phyloP scores from a whole-genome alignment of 1,140 invertebrate genomes.

The Drosophila yakuba region DNA sequence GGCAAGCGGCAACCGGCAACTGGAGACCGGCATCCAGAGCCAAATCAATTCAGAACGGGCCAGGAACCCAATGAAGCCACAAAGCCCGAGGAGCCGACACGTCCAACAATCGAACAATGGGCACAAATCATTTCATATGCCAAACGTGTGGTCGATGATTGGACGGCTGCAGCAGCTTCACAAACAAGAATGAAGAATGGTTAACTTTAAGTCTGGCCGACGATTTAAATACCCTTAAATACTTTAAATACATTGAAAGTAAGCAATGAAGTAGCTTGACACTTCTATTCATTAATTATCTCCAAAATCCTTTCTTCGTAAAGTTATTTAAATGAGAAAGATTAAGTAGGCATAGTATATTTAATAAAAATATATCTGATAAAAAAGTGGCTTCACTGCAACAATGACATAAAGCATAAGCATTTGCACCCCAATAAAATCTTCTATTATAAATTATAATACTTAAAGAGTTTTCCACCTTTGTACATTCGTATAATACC shows the following conservation, averaged over 20 bases:
- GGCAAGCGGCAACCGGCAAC: neutral
- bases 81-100: conserved; percentile 37
- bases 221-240: neutral
- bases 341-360: too few species aligned
- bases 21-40: conserved; percentile 5
- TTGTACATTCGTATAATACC: neutral
- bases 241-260: too few species aligned
- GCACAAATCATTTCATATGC: conserved; percentile 82
- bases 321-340: too few species aligned
- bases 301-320: too few species aligned
- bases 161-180: conserved; percentile 31
- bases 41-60: conserved; percentile 29
- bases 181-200: conserved; percentile 20
- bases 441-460: too few species aligned
- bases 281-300: too few species aligned
- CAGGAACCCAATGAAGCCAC: conserved; percentile 26
- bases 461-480: too few species aligned
- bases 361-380: too few species aligned
- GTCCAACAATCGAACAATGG: conserved; percentile 72
- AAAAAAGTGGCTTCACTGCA: too few species aligned
- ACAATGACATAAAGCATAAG: too few species aligned
- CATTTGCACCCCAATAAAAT: too few species aligned
- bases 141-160: conserved; percentile 73
- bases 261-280: too few species aligned
- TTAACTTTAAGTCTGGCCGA: neutral